phyloP scores from a whole-genome alignment of 2,888 invertebrate species.

The Ceramica pisi region DNA sequence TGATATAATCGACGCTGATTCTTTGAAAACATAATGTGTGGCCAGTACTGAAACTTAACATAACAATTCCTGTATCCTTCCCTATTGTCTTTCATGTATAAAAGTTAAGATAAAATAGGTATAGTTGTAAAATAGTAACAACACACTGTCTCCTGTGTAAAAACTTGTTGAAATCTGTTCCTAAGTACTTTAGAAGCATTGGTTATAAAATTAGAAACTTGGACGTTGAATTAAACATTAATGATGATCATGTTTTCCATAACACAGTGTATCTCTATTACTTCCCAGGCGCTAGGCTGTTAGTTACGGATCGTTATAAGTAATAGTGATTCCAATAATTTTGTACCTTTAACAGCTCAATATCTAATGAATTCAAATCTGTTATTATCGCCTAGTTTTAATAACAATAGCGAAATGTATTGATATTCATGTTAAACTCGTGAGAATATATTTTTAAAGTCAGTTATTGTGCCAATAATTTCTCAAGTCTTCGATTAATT shows the following conservation, averaged over 20 bases:
- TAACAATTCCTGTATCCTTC: constrained; percentile 45
- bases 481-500: constrained; percentile 55
- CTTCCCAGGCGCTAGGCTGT: constrained; percentile 80
- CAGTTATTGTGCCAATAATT: constrained; percentile 66
- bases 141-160: constrained; percentile 43
- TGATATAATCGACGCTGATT: constrained; percentile 33
- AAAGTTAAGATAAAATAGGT: constrained; percentile 57
- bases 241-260: constrained; percentile 35
- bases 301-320: constrained; percentile 80
- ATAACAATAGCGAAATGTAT: constrained; percentile 67
- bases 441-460: constrained; percentile 57
- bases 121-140: constrained; percentile 46
- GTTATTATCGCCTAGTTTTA: constrained; percentile 77
- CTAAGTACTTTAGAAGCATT: constrained; percentile 34
- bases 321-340: constrained; percentile 83
- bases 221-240: constrained; percentile 22
- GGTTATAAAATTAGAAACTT: constrained; percentile 19
- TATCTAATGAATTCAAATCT: constrained; percentile 75
- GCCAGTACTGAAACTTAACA: constrained; percentile 46
- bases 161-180: constrained; percentile 50
- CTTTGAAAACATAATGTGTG: constrained; percentile 18
- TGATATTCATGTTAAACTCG: constrained; percentile 54
- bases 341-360: constrained; percentile 86
- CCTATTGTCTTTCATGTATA: constrained; percentile 51
- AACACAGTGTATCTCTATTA: constrained; percentile 68